phyloP scores from a whole-genome alignment of 2,113 vertebrate genomes.

The Gymnorhina tibicen region DNA sequence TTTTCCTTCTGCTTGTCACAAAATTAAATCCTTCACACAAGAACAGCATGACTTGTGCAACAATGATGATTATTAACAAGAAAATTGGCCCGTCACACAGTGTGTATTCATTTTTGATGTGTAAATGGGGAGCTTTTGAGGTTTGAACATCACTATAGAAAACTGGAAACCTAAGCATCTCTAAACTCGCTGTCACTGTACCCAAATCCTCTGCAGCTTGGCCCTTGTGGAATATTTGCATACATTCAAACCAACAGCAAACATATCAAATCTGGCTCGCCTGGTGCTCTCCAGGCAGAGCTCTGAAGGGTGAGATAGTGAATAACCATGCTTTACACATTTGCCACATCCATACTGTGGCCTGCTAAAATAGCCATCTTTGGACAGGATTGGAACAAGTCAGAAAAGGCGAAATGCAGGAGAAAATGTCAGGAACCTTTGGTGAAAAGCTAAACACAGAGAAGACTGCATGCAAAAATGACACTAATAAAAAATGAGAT shows the following conservation, averaged over 20 bases:
- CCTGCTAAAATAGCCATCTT: neutral
- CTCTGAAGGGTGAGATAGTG: neutral
- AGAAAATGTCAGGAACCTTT: neutral
- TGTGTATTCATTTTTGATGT: neutral
- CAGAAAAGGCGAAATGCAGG: neutral
- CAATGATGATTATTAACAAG: neutral
- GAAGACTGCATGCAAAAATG: neutral
- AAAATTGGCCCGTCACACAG: neutral
- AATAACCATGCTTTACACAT: fast-evolving
- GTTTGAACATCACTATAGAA: neutral
- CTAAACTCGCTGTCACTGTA: neutral
- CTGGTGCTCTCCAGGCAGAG: neutral
- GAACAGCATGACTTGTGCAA: neutral
- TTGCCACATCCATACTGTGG: fast-evolving
- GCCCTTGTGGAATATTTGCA: neutral
- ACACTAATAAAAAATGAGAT: neutral
- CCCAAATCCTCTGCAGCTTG: neutral
- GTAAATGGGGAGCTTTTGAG: neutral
- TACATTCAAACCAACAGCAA: neutral
- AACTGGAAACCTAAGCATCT: neutral
- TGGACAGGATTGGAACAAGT: neutral
- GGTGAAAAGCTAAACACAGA: neutral
- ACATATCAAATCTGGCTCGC: neutral
- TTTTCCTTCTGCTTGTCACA: neutral
- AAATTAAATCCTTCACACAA: neutral